Evolutionary conservation across 2,797 vertebrate species (phyloP), one percentile per base, ranked within the genome.

Genomic region (Pseudochaenichthys georgianus): DNA sequence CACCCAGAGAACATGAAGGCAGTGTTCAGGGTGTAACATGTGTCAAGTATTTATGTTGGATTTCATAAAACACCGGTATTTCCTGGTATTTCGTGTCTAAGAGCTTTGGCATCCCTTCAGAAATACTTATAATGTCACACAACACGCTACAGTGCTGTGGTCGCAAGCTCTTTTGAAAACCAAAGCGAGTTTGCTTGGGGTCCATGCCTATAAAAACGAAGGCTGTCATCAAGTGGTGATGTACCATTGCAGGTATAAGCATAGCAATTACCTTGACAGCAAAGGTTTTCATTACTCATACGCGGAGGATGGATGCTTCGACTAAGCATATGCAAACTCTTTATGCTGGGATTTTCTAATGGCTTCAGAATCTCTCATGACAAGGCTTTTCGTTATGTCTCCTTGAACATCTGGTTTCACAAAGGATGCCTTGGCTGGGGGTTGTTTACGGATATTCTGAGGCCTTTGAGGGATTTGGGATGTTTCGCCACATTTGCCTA

Each of bases 161-260:
- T 62, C 28, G 31, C 52, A 34, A 55, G 41, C 62, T 82, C 67
- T 84, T 84, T 66, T 83, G 76, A 73, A 77, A 87, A 84, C 65
- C 64, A 45, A 67, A 48, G 71, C 63, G 60, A 72, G 80, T 84
- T 88, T 83, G 61, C 67, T 83, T 71, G 71, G 80, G 81, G 75
- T 90, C 83, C 73, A 64, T 72, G 75, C 73, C 77, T 89, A 81
- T 85, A 75, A 80, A 67, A 78, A 73, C 45, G 75, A 90, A 88
- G 73, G 62, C 85, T 93, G 87, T 94, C 83, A 90, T 93, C 89
- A 84, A 74, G 69, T 82, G 83, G 76, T 70, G 64, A 85, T 75
- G 87, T 75, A 80, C 84, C 84, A 68, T 47, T 84, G 75, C 80
- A 82, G 71, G 83, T 83, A 82, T 60, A 76, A 87, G 74, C 81